Base-by-base conservation (phyloP, 2,888 invertebrate species). In the Xestoiulus laeticollis region DNA sequence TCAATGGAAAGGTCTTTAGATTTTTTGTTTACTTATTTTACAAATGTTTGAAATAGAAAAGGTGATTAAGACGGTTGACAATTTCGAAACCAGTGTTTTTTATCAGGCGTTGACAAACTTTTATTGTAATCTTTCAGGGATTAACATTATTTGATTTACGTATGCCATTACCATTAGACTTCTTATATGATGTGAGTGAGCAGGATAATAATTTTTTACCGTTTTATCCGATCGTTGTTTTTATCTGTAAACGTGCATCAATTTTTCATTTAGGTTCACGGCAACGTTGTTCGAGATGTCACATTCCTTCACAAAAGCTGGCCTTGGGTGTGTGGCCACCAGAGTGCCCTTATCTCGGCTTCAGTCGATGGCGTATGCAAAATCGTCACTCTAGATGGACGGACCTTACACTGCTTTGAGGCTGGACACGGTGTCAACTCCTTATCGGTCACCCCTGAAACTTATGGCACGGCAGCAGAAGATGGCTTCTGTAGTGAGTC, bases 111-210 rank as follows among this genome's bases (percentile, higher is more conserved):
- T 87, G 2, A 84, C 26, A 30, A 30, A 14, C 85, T 85, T 53
- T 26, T 88, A 26, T 48, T 82, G 16, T n/a, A 68, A 38, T 16
- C 33, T 38, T 30, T 16, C 16, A 90, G 90, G 93, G 93, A 32
- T 90, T 93, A 59, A 93, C 93, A 0, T 91, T 93, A 78, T 91
- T 93, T 89, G 93, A 93, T 89, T 91, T 93, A 68, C 90, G 93
- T 88, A 93, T 93, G 93, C 93, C 93, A 78, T 90, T 93, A 87
- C 93, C 93, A 22, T 90, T 93, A 86, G 93, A 93, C 90, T 92
- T 93, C 90, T 91, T 93, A 48, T 92, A 93, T 90, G 93, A 93
- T 91, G 93, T 93, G 89, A 91, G 92, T 90, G 26, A 85, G 48
- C 48, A 43, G 5, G n/a, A n/a, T n/a, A n/a, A n/a, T n/a, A n/a